Evolutionary conservation across 2,888 invertebrate species (phyloP), one percentile per base, ranked within the genome.

Genomic region (Bursaphelenchus okinawaensis): DNA sequence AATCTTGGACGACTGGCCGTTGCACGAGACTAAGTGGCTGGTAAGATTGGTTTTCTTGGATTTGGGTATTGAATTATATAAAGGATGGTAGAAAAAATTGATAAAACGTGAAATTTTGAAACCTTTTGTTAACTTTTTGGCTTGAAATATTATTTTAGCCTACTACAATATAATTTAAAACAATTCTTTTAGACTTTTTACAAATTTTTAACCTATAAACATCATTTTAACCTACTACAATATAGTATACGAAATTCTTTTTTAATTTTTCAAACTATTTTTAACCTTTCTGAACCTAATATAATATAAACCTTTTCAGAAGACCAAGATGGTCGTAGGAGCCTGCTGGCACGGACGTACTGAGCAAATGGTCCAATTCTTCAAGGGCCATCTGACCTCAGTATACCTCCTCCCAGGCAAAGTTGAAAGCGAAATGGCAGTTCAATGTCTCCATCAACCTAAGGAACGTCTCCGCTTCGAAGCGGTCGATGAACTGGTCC

Each of bases 1-100:
- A 85, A 92, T 98, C 56, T 92, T 98, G 82, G 96, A 98, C 83
- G 98, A 98, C 86, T 96, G 95, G 95, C 95, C 96, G 0, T 87
- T 98, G 52, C 96, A 96, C 84, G 92, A 93, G 8, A 92, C 94
- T 0, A 91, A 91, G 77, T 92, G 91, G 0, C 92, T 65, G 24
- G 71, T 75, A 24, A 51, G 71, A 52, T 23, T 52, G 7, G 22
- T 19, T 24, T 27, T 9, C 16, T 20, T 51, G 50, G n/a, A n/a
- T n/a, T n/a, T n/a, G n/a, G n/a, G n/a, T n/a, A n/a, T n/a, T n/a
- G n/a, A n/a, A n/a, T n/a, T n/a, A n/a, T n/a, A n/a, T n/a, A n/a
- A n/a, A n/a, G n/a, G n/a, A n/a, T n/a, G n/a, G n/a, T n/a, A n/a
- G n/a, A n/a, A n/a, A n/a, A n/a, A n/a, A n/a, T n/a, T n/a, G n/a